Percentiles rank a stretch among this genome's conserved stretches.
phyloP scores from a whole-genome alignment of 2,888 invertebrate species.

The Tetropium fuscum region DNA sequence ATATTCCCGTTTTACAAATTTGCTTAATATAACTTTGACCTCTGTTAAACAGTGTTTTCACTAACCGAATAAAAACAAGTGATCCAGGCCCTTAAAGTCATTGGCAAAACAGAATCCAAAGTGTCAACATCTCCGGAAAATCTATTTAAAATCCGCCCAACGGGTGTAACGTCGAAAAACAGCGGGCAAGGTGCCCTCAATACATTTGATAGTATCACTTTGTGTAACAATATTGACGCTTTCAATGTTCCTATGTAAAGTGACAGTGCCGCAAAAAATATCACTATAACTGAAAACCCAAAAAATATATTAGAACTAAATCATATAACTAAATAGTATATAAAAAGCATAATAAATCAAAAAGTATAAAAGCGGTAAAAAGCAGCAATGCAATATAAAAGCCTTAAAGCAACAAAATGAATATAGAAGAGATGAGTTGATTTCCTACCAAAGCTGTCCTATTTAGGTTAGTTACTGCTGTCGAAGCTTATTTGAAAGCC shows the following conservation, averaged over 20 bases:
- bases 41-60: conserved; percentile 33
- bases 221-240: conserved; percentile 74
- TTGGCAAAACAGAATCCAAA: conserved; percentile 78
- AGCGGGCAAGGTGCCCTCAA: conserved; percentile 76
- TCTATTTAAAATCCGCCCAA: conserved; percentile 83
- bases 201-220: conserved; percentile 73
- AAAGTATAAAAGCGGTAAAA: conserved; percentile 16
- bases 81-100: conserved; percentile 79
- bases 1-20: conserved; percentile 1
- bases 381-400: conserved; percentile 22
- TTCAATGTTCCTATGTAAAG: conserved; percentile 76
- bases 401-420: conserved; percentile 12
- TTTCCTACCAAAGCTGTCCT: conserved; percentile 26
- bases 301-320: conserved; percentile 19
- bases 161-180: conserved; percentile 86
- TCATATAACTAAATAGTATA: conserved; percentile 10
- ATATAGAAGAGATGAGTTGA: conserved; percentile 23
- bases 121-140: conserved; percentile 82
- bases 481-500: conserved; percentile 15
- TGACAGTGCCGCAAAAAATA: conserved; percentile 75
- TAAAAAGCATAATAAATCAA: conserved; percentile 18
- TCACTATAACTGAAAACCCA: conserved; percentile 70
- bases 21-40: conserved; percentile 33
- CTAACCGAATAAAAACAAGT: conserved; percentile 75
- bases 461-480: conserved; percentile 12